phyloP scores from a whole-genome alignment of 2,113 vertebrate species.

The Psammodynastes pulverulentus region DNA sequence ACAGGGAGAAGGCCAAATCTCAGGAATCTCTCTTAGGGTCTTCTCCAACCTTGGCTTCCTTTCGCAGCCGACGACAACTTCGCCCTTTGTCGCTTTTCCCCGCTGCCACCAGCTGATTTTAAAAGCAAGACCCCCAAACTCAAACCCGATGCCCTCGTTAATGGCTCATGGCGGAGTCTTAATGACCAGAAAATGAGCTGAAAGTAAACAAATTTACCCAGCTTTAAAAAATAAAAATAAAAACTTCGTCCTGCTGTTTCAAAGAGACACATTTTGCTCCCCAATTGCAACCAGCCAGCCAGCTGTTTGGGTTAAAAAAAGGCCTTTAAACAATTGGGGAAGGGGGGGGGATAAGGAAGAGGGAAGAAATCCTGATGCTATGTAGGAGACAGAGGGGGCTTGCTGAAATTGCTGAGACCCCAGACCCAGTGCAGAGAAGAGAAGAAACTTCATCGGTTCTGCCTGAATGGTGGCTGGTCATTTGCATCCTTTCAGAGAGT shows the following conservation, averaged over 20 bases:
- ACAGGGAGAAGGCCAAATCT: no score
- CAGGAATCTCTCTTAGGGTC: constrained; percentile 22
- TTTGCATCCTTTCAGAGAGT: no score
- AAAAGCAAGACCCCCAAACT: background rate
- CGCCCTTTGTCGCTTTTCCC: constrained; percentile 24
- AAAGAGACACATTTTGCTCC: background rate
- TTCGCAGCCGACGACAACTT: constrained; percentile 59
- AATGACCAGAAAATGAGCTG: constrained; percentile 37
- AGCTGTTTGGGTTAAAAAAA: background rate
- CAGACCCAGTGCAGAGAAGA: background rate
- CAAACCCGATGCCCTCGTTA: constrained; percentile 42
- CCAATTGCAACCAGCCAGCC: background rate
- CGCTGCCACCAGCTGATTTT: background rate
- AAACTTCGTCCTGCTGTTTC: background rate
- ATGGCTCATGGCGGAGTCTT: constrained; percentile 48
- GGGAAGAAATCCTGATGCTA: background rate
- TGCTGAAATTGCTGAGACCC: background rate
- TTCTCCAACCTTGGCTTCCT: constrained; percentile 44
- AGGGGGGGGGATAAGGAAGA: background rate
- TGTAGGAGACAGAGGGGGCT: background rate
- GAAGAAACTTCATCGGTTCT: no score
- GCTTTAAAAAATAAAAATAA: no score
- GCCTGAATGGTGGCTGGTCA: no score
- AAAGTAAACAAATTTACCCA: constrained; percentile 20
- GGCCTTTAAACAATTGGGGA: background rate